These are phyloP conservation scores for Drosophila greeni DNA, from an alignment of 2,888 invertebrate genomes.

Conservation along the genomic window DNA sequence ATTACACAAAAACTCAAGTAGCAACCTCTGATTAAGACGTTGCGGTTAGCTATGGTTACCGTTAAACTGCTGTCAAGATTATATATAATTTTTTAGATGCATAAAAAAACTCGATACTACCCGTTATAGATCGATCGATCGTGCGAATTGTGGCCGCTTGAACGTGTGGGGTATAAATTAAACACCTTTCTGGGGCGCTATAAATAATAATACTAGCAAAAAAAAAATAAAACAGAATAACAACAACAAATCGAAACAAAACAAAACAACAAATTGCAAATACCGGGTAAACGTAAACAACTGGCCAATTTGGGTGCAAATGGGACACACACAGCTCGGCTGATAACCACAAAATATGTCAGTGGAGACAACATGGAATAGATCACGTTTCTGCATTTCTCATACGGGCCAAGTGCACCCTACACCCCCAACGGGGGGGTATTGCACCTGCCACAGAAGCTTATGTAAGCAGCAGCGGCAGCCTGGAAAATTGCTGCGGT, in stretches of 20 bases:
- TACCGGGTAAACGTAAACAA: constrained; percentile 47
- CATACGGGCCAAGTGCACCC: constrained; percentile 23
- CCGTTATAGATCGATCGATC: constrained; percentile 2
- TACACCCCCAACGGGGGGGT: constrained; percentile 3
- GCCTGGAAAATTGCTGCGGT: constrained; percentile 7
- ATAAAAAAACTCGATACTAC: neutral
- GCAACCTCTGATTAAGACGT: neutral
- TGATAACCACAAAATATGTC: constrained; percentile 60
- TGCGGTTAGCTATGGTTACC: neutral
- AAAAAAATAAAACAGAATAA: constrained; percentile 1
- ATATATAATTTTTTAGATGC: neutral
- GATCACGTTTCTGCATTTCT: constrained; percentile 72
- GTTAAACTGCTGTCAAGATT: neutral
- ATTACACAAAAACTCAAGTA: neutral
- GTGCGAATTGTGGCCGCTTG: constrained; percentile 6
- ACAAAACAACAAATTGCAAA: constrained; percentile 35
- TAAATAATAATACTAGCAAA: constrained; percentile 43
- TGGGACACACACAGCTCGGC: constrained; percentile 40
- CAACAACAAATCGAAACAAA: constrained; percentile 25
- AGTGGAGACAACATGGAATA: constrained; percentile 53
- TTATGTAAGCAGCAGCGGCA: neutral
- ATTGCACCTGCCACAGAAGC: constrained; percentile 8
- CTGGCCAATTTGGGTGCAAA: constrained; percentile 29
- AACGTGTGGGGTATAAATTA: constrained; percentile 36
- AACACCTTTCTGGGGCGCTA: constrained; percentile 36